phyloP scores from a whole-genome alignment of 2,888 invertebrate species.

The Leucophora obtusa region DNA sequence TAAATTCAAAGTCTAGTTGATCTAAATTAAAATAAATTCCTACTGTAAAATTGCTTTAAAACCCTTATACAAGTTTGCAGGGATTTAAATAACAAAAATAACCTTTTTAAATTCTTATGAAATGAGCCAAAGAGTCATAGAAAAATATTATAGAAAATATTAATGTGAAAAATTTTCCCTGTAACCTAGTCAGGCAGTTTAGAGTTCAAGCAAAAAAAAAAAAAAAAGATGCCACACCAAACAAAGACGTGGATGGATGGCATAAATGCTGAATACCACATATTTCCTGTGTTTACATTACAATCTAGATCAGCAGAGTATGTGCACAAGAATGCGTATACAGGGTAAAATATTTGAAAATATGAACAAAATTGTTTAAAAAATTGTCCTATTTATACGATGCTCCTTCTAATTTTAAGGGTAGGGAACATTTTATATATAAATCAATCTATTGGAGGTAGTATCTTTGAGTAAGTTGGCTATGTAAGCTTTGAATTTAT shows the following conservation, averaged over 20 bases:
- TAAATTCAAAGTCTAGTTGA: conserved; percentile 15
- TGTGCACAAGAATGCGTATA: background rate
- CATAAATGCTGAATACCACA: conserved; percentile 4
- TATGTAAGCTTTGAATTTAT: no score
- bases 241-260: conserved; percentile 8
- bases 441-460: no score
- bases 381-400: no score
- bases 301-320: conserved; percentile 22
- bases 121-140: background rate
- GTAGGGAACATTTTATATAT: no score
- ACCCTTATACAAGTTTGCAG: conserved; percentile 7
- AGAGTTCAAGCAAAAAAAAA: background rate
- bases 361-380: no score
- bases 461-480: no score
- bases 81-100: conserved; percentile 12
- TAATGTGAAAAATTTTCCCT: background rate
- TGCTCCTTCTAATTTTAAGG: no score
- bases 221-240: background rate
- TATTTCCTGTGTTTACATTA: conserved; percentile 35
- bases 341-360: no score
- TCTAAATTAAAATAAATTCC: conserved; percentile 15
- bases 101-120: conserved; percentile 10
- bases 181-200: background rate
- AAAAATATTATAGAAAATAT: background rate
- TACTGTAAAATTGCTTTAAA: background rate